Percentiles rank a stretch among this genome's conserved stretches.
These are phyloP conservation scores for Tetropium fuscum DNA, from an alignment of 2,888 invertebrate species.

Conservation along the genomic window DNA sequence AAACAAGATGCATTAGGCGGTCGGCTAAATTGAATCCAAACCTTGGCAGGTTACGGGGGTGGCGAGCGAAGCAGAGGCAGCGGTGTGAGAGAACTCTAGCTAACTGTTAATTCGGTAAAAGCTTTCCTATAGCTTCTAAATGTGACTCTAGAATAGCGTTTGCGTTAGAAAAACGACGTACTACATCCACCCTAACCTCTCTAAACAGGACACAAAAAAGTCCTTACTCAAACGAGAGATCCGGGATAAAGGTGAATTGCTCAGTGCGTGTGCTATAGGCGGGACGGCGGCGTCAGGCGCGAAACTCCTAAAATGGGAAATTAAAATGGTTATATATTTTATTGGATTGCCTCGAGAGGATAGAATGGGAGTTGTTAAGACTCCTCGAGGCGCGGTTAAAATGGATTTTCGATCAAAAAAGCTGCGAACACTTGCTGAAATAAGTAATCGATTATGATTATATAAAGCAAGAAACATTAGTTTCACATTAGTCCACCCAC, in stretches of 20 bases:
- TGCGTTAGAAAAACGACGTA: slow-evolving; percentile 55
- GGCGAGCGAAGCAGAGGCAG: slow-evolving; percentile 28
- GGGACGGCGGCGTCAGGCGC: not conserved
- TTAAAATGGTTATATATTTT: slow-evolving; percentile 20
- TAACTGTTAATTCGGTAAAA: slow-evolving; percentile 65
- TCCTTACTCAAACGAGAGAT: slow-evolving; percentile 59
- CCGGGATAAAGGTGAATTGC: slow-evolving; percentile 24
- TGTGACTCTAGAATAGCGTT: slow-evolving; percentile 57
- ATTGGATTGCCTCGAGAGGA: no score
- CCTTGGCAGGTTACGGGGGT: slow-evolving; percentile 36
- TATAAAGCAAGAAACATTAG: no score
- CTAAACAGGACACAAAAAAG: slow-evolving; percentile 55
- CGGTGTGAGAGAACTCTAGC: slow-evolving; percentile 39
- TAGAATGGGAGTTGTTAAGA: no score
- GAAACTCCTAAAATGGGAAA: not conserved
- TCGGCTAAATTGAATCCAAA: slow-evolving; percentile 31
- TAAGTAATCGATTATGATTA: no score
- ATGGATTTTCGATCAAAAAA: no score
- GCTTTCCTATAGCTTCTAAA: slow-evolving; percentile 63
- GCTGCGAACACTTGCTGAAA: no score
- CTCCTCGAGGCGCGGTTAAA: no score
- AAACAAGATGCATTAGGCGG: slow-evolving; percentile 24
- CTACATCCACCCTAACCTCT: slow-evolving; percentile 52
- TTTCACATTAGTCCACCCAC: no score
- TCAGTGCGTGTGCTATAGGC: slow-evolving; percentile 13